Evolutionary conservation across 2,113 vertebrate species (phyloP), one percentile per base, ranked within the genome.

Genomic region (Heloderma charlesbogerti): DNA sequence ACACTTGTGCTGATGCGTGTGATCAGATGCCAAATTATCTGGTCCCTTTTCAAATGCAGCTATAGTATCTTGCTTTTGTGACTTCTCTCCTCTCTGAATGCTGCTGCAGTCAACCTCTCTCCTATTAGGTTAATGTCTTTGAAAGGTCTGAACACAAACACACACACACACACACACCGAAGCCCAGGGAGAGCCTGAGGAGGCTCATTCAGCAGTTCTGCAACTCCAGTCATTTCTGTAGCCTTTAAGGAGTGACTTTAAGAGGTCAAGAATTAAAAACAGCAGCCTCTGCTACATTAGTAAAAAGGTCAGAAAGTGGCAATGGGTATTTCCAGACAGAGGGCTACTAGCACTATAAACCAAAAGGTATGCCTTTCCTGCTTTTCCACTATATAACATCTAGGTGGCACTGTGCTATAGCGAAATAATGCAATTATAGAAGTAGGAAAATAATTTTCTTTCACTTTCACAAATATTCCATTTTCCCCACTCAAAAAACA

Each of bases 91-190:
- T 34, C 78, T 45, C 13, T 87, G 66, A 91, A 87, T 87, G 69
- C 34, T 20, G 40, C 45, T 27, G 20, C 67, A 92, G 92, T 93
- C 90, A 93, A 93, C 92, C 74, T 89, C 74, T 89, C 72, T 85
- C 51, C 34, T 31, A 27, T 88, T 54, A 90, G 91, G 92, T 95
- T 91, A 82, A 88, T 91, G 85, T 25, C 84, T 77, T 79, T 88
- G 84, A 81, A 94, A 63, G 67, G 88, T 90, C 40, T 2, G 6
- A 6, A 31, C 34, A 72, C 31, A 72, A 6, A 48, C 54, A 81
- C 13, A 34, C 48, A 31, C 54, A 6, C 45, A 89, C 77, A 72
- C 94, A 94, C 91, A 88, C 79, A 89, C 88, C 85, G 92, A 91
- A 91, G 88, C 92, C 48, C 89, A 92, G 63, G 90, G 85, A 90